phyloP scores from a whole-genome alignment of 1,140 invertebrate species.

The Penaeus indicus region DNA sequence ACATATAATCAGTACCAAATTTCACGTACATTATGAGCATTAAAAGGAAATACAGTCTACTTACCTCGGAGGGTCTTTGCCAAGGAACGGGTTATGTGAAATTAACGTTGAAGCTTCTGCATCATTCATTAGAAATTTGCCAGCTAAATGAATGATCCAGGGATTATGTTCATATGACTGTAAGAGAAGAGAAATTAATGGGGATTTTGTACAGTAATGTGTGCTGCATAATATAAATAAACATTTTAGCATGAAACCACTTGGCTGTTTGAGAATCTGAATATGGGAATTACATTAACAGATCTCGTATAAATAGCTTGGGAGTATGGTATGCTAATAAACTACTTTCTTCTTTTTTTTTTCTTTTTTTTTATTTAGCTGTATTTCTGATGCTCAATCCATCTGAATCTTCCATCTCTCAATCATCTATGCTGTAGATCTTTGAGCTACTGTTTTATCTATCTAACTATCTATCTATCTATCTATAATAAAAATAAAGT shows the following conservation, averaged over 20 bases:
- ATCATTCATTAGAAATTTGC: slow-evolving; percentile 71
- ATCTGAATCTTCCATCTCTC: background rate
- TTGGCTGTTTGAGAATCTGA: background rate
- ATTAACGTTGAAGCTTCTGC: slow-evolving; percentile 68
- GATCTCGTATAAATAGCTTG: background rate
- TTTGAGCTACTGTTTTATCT: background rate
- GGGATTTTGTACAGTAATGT: too few relatives aligned
- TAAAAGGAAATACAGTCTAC: background rate
- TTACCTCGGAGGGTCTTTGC: slow-evolving; percentile 70
- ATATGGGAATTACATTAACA: background rate
- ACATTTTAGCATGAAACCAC: background rate
- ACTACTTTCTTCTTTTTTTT: background rate
- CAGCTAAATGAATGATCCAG: slow-evolving; percentile 70
- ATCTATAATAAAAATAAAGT: background rate
- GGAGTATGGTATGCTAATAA: background rate
- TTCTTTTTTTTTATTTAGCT: background rate
- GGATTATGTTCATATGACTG: slow-evolving; percentile 71
- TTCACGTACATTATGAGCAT: too few relatives aligned
- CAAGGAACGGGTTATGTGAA: slow-evolving; percentile 70
- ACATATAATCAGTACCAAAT: background rate
- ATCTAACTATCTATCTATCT: background rate
- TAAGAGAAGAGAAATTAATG: slow-evolving; percentile 55
- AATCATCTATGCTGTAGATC: background rate
- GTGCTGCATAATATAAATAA: background rate
- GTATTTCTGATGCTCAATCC: background rate